phyloP scores from a whole-genome alignment of 2,113 vertebrate species.

The Rhodinocichla rosea region DNA sequence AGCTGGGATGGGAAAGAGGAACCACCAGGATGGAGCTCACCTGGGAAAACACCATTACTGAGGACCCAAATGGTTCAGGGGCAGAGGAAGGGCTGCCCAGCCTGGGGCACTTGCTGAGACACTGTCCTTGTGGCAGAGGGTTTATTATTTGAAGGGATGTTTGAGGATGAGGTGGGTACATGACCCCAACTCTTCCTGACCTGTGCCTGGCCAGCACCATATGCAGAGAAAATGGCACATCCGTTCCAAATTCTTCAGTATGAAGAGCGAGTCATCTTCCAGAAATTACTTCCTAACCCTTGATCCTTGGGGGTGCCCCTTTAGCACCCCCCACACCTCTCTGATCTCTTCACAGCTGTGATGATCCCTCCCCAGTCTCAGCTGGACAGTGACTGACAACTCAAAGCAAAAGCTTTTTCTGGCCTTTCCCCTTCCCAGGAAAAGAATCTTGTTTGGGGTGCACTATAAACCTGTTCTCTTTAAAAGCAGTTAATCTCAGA shows the following conservation, averaged over 20 bases:
- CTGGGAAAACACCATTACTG: accelerated
- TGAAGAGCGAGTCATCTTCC: not conserved
- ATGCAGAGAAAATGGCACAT: not conserved
- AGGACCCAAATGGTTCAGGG: accelerated
- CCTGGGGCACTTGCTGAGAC: not conserved
- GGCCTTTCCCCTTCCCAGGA: not conserved
- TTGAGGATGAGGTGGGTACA: not conserved
- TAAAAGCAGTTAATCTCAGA: not conserved
- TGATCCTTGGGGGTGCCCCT: not conserved
- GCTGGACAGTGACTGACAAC: not conserved
- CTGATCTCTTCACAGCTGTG: not conserved
- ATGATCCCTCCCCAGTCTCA: not conserved
- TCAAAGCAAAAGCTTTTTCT: not conserved
- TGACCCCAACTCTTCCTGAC: accelerated
- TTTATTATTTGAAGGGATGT: not conserved
- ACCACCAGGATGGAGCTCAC: accelerated
- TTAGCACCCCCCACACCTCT: not conserved
- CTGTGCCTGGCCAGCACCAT: not conserved
- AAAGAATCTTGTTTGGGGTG: not conserved
- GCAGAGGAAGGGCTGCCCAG: not conserved
- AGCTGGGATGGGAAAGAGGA: not conserved
- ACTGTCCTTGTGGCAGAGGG: accelerated
- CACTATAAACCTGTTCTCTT: not conserved
- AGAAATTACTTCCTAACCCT: not conserved
- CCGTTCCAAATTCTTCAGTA: not conserved